Conservation (phyloP, 2,797 vertebrate species). For the Stomatorhinus walkeri region DNA sequence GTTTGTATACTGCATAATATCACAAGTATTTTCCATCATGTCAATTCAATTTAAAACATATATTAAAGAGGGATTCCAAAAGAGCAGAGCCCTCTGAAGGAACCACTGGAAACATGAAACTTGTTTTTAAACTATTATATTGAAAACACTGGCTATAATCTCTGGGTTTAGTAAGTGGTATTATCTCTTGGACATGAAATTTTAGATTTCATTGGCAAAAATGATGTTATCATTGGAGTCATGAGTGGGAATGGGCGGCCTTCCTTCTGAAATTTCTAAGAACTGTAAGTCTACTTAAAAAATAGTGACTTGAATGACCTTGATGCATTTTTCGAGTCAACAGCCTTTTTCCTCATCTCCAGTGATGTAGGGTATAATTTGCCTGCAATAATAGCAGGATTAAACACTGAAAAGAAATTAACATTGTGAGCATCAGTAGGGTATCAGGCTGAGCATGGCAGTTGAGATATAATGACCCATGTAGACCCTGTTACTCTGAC, state of each 20-base stretch:
- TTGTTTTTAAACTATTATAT: slow-evolving; percentile 43
- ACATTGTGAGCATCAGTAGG: slow-evolving; percentile 11
- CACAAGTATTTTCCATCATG: neutral
- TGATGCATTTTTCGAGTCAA: slow-evolving; percentile 6
- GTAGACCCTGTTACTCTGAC: neutral
- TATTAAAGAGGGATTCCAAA: slow-evolving; percentile 27
- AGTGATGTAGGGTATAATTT: slow-evolving; percentile 15
- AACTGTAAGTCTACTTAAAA: slow-evolving; percentile 10
- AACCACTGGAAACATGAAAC: slow-evolving; percentile 34
- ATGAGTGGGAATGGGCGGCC: slow-evolving; percentile 30
- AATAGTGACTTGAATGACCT: neutral
- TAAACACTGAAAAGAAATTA: slow-evolving; percentile 20
- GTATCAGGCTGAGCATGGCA: slow-evolving; percentile 14
- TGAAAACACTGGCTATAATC: slow-evolving; percentile 40
- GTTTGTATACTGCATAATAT: neutral
- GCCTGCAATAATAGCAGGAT: slow-evolving; percentile 10
- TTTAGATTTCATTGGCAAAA: slow-evolving; percentile 38
- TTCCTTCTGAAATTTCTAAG: slow-evolving; percentile 30
- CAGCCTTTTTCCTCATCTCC: neutral
- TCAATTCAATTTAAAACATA: slow-evolving; percentile 17
- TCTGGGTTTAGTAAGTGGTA: slow-evolving; percentile 36
- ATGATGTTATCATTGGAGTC: slow-evolving; percentile 34
- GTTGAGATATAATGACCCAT: slow-evolving; percentile 15
- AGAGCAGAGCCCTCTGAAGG: slow-evolving; percentile 30
- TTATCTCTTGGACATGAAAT: slow-evolving; percentile 36